phyloP scores from a whole-genome alignment of 2,888 invertebrate species.

The Agrypnus murinus region DNA sequence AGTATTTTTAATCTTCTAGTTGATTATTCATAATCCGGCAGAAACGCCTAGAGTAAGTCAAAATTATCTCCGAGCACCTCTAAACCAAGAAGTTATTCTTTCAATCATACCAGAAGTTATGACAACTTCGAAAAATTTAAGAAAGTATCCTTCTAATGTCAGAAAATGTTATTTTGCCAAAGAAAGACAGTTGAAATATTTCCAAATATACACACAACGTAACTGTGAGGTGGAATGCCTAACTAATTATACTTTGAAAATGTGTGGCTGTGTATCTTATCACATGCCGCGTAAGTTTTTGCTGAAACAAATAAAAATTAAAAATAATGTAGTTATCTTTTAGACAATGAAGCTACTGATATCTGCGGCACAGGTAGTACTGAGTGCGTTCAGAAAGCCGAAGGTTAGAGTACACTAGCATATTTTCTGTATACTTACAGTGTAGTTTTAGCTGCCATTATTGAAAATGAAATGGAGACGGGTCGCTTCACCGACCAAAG shows the following conservation, averaged over 20 bases:
- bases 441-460: too few species aligned
- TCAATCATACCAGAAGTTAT: conserved; percentile 85
- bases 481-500: too few species aligned
- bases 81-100: conserved; percentile 81
- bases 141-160: conserved; percentile 77
- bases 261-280: conserved; percentile 81
- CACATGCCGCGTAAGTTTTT: conserved; percentile 79
- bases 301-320: too few species aligned
- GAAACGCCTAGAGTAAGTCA: conserved; percentile 80
- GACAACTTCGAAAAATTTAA: conserved; percentile 80
- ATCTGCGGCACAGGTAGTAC: conserved; percentile 77
- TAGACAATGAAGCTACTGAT: conserved; percentile 74
- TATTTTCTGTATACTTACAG: too few species aligned
- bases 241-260: conserved; percentile 77
- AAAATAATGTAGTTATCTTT: too few species aligned
- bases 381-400: conserved; percentile 73
- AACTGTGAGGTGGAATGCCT: conserved; percentile 85
- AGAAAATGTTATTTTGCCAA: conserved; percentile 81
- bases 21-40: conserved; percentile 82
- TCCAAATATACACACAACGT: conserved; percentile 81
- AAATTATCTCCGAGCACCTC: conserved; percentile 81
- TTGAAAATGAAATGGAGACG: too few species aligned
- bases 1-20: too few species aligned
- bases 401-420: too few species aligned
- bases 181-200: conserved; percentile 79